These are phyloP conservation scores for Baryphthengus martii DNA, from an alignment of 2,113 vertebrate species.

Conservation along the genomic window DNA sequence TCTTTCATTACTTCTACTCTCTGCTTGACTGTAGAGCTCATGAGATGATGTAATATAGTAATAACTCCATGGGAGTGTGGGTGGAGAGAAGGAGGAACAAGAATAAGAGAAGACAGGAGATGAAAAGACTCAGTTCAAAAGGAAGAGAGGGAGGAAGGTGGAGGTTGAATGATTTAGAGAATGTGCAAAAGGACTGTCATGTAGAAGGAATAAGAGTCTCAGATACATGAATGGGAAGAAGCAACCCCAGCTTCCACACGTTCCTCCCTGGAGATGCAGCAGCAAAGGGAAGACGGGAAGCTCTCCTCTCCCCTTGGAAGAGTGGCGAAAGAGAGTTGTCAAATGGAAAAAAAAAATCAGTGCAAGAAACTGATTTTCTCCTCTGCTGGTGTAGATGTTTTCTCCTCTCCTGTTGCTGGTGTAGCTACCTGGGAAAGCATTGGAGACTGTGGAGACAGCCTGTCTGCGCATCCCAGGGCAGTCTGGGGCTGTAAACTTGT, in stretches of 20 bases:
- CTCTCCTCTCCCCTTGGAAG: not conserved
- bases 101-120: not conserved
- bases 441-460: not conserved
- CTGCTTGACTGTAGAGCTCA: not conserved
- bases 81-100: not conserved
- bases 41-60: not conserved
- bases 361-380: not conserved
- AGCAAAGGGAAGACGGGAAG: not conserved
- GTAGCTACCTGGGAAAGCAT: not conserved
- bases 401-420: no score
- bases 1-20: not conserved
- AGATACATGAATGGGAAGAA: not conserved
- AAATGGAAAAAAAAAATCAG: not conserved
- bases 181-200: rapidly evolving
- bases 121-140: not conserved
- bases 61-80: not conserved
- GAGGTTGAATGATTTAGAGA: not conserved
- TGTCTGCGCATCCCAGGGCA: not conserved
- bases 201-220: not conserved
- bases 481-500: not conserved
- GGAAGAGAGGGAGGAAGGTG: not conserved
- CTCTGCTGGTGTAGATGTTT: not conserved
- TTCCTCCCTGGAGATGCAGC: not conserved
- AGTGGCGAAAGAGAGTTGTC: not conserved
- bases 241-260: not conserved